Conservation (phyloP, 2,113 vertebrate genomes). For the Rallus limicola region DNA sequence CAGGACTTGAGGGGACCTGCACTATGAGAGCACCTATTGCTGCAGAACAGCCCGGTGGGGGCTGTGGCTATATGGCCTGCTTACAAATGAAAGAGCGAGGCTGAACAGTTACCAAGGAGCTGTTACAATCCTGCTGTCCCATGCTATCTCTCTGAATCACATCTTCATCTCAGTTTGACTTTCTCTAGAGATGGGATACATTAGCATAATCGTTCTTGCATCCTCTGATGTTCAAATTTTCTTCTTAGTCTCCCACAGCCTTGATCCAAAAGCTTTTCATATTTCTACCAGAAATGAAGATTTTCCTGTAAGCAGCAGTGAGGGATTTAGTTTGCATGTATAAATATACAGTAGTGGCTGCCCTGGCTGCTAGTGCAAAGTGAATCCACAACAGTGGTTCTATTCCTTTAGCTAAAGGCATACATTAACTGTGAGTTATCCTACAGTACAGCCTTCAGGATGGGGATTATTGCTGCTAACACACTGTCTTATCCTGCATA, state of each 20-base stretch:
- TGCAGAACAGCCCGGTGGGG: not conserved
- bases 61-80: not conserved
- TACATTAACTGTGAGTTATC: not conserved
- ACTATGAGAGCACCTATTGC: not conserved
- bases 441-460: not conserved
- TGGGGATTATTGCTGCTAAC: conserved; percentile 1
- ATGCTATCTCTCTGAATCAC: not conserved
- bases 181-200: not conserved
- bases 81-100: not conserved
- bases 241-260: conserved; percentile 3
- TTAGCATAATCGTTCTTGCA: not conserved
- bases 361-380: not conserved
- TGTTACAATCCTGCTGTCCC: not conserved
- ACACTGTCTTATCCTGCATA: not conserved
- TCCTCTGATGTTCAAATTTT: conserved; percentile 9
- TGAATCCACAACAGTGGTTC: not conserved
- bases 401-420: not conserved
- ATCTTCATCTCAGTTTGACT: not conserved
- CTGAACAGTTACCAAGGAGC: not conserved
- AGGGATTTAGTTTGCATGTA: conserved; percentile 4
- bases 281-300: conserved; percentile 2
- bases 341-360: not conserved
- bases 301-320: not conserved
- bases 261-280: conserved; percentile 16
- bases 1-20: not conserved